Evolutionary conservation across 2,888 invertebrate genomes (phyloP).

Genomic region (Nowickia ferox): DNA sequence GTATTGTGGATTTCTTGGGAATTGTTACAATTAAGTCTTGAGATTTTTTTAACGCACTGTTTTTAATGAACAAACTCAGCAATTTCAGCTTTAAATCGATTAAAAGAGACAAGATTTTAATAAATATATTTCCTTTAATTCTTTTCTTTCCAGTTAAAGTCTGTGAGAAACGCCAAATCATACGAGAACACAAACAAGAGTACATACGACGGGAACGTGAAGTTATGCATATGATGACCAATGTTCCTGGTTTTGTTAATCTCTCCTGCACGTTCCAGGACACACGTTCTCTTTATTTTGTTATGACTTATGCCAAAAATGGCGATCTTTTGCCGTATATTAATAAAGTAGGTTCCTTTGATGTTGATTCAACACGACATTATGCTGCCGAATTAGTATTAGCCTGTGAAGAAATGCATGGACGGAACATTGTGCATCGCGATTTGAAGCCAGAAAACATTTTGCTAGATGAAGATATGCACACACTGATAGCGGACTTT

Average conservation of each 20-base stretch:
- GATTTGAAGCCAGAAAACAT: constrained; percentile 99
- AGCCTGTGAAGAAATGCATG: constrained; percentile 96
- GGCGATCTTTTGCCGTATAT: constrained; percentile 97
- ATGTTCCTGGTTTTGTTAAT: constrained; percentile 94
- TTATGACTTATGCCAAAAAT: constrained; percentile 96
- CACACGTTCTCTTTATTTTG: constrained; percentile 95
- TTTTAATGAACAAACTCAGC: background rate
- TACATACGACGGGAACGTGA: constrained; percentile 97
- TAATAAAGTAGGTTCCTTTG: constrained; percentile 94
- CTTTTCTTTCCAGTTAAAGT: constrained; percentile 92
- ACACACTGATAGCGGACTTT: constrained; percentile 98
- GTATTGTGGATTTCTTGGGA: no score
- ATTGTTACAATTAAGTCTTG: no score
- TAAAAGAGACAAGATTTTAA: background rate
- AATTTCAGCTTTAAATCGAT: background rate
- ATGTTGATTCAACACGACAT: constrained; percentile 94
- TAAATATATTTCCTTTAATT: background rate
- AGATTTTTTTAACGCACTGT: no score
- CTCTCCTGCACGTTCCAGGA: constrained; percentile 99
- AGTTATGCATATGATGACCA: constrained; percentile 92
- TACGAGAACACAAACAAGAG: constrained; percentile 95
- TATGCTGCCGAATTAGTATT: constrained; percentile 96
- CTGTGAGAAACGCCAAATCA: constrained; percentile 96
- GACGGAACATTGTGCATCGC: constrained; percentile 94
- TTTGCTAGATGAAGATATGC: constrained; percentile 96